A percentile compares a stretch with the other conserved stretches of the same genome.
Evolutionary conservation across 1,140 invertebrate species (phyloP).

Genomic region (Caenorhabditis brenneri): DNA sequence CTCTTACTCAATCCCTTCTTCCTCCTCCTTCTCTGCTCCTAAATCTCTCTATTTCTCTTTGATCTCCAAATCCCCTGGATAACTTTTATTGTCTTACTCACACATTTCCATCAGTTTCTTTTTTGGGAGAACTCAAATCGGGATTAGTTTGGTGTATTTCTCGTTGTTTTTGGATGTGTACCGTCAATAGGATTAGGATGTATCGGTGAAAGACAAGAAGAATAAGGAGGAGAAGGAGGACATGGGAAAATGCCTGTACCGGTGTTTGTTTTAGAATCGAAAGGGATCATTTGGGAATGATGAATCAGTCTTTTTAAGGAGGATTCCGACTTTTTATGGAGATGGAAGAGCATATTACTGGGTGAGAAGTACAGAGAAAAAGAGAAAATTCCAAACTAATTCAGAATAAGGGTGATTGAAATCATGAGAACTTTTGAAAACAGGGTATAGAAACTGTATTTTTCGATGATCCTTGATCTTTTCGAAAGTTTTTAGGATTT

Average conservation of each 20-base stretch:
- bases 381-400: too few species aligned
- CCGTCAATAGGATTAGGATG: constrained; percentile 24
- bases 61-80: background rate
- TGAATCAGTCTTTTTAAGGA: background rate
- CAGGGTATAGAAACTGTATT: too few species aligned
- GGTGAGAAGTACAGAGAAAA: too few species aligned
- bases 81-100: constrained; percentile 26
- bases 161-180: constrained; percentile 4
- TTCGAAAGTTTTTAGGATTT: too few species aligned
- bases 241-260: constrained; percentile 27
- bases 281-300: background rate
- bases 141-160: constrained; percentile 20
- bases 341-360: background rate
- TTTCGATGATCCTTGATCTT: too few species aligned
- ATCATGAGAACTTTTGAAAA: too few species aligned
- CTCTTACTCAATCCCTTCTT: too few species aligned
- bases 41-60: background rate
- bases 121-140: background rate
- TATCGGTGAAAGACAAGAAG: background rate
- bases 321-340: background rate
- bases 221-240: constrained; percentile 12
- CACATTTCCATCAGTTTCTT: background rate
- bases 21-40: too few species aligned
- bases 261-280: background rate
- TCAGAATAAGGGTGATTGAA: too few species aligned